Base-by-base conservation (phyloP, 2,113 vertebrate genomes). In the Nanorana parkeri region DNA sequence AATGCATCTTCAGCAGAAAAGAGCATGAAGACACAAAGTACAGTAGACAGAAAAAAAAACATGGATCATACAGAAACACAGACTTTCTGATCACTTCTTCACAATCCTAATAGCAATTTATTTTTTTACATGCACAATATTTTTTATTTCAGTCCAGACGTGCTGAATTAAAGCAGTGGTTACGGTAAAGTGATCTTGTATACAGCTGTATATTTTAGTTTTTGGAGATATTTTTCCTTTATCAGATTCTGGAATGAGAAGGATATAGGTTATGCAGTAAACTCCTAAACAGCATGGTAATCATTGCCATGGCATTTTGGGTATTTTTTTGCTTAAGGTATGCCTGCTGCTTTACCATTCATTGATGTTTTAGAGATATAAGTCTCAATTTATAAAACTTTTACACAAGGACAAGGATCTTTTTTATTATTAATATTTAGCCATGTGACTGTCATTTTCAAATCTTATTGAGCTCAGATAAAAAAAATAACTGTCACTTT, bases 1-100 rank as follows among this genome's bases (percentile, higher is more conserved):
- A 85, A 76, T 73, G 87, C 67, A 88, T 87, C 83, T 89, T 87
- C 90, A 89, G 91, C 86, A 85, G 90, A 90, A 75, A 28, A 56
- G 23, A 79, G 83, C 88, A 91, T 91, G 91, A 93, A 89, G 90
- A 89, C 90, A 91, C 90, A 92, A 88, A 89, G 89, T 92, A 90
- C 90, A 92, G 89, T 88, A 87, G 87, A 84, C 84, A 84, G 85
- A 88, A 88, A 87, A 88, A 88, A 88, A 87, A 88, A 87, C 88
- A 87, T 72, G 80, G 87, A 91, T 89, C 88, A 89, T 67, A 23
- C 64, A 3, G 17, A 26, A 32, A 61, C 63, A 61, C 54, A 2
- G 51, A 83, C 80, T 55, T 54, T 73, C 61, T 23, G 64, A 56
- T 67, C 47, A 73, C 60, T 74, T 76, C n/a, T 55, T 76, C 52